Evolutionary conservation across 2,888 invertebrate species (phyloP), one percentile per base, ranked within the genome.

Genomic region (Pterostichus niger): DNA sequence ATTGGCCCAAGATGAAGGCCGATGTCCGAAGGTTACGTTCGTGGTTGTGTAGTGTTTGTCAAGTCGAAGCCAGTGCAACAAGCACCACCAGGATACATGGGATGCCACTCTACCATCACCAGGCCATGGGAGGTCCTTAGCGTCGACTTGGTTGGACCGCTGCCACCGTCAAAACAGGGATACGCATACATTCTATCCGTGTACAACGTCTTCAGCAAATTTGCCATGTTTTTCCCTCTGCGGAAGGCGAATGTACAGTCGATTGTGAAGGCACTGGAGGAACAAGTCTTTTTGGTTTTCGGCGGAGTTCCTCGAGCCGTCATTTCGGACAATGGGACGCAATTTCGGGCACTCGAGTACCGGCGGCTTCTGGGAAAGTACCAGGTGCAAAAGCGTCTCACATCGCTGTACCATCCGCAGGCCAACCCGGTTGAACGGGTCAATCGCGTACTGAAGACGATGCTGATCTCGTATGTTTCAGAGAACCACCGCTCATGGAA

Each of bases 1-100:
- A 85, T 79, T 88, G 87, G 88, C 87, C 87, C 1, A 84, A 84
- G 10, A 85, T 87, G 85, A 46, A 75, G 2, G 17, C 33, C 1
- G 87, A 87, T n/a, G 84, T 87, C 0, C 71, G 80, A 0, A 68
- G 61, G 0, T n/a, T 88, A 85, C 71, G 85, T 88, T 0, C 61
- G 77, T 0, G 77, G 52, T 0, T 88, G 88, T 77, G 33, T 31
- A 0, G 54, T 81, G 0, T 88, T 87, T 78, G 82, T 85, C 9
- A 31, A 73, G n/a, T 40, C 75, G 0, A 87, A 87, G 78, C 85
- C 85, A 1, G 84, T 84, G 11, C 85, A 86, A n/a, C 40, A 40
- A 6, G 10, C 46, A 1, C 85, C 86, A 6, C 75, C 84, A 0
- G 86, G 87, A 0, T 17, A 84, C 0, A 87, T 87, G 86, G 84